Evolutionary conservation across 2,888 invertebrate species (phyloP).

Genomic region (Lasioglossum morio): DNA sequence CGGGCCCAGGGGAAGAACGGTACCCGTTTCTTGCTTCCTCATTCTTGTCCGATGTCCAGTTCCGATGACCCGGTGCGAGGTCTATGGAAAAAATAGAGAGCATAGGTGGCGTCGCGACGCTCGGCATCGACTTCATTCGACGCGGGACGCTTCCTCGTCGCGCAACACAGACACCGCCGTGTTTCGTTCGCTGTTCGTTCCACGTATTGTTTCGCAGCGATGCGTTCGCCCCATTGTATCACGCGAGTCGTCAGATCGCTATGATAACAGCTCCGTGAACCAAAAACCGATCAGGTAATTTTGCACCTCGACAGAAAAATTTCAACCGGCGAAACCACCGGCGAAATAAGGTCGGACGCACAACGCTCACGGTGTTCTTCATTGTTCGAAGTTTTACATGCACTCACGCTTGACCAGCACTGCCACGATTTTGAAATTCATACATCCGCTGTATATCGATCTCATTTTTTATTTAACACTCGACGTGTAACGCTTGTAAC

Average conservation of each 20-base stretch:
- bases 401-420: slow-evolving; percentile 8
- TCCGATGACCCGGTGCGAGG: slow-evolving; percentile 19
- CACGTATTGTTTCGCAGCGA: slow-evolving; percentile 10
- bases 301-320: not conserved
- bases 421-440: not conserved
- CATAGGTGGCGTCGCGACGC: slow-evolving; percentile 74
- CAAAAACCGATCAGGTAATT: slow-evolving; percentile 50
- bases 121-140: slow-evolving; percentile 74
- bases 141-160: slow-evolving; percentile 72
- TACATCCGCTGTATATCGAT: not conserved
- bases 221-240: slow-evolving; percentile 7
- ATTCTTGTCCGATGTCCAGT: slow-evolving; percentile 29
- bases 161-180: slow-evolving; percentile 45
- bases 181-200: not conserved
- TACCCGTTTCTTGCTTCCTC: not conserved
- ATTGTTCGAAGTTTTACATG: not conserved
- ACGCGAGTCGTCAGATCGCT: slow-evolving; percentile 6
- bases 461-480: not conserved
- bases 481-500: not conserved
- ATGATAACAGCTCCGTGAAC: slow-evolving; percentile 31
- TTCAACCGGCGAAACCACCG: not conserved
- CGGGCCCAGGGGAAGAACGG: not conserved
- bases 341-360: not conserved
- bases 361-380: slow-evolving; percentile 17
- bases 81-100: slow-evolving; percentile 52